Base-by-base conservation (phyloP, 2,888 invertebrate species). In the Agonopterix subpropinquella region DNA sequence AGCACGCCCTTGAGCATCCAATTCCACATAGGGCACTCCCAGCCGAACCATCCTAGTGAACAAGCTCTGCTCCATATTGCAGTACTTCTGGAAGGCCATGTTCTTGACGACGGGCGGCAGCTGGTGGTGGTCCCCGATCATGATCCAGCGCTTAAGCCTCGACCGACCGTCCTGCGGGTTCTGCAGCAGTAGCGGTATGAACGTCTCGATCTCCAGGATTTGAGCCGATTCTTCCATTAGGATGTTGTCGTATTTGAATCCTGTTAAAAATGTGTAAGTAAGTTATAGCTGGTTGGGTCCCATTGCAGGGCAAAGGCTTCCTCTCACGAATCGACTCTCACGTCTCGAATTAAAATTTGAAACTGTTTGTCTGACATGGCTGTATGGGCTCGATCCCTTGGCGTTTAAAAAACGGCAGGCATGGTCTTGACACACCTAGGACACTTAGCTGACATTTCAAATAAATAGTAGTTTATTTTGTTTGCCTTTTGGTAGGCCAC, bases 91-190 rank as follows among this genome's bases (percentile, higher is more conserved):
- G 88, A 99, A 99, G 7, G 99, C 99, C 96, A 99, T 98, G 80
- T 99, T 99, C 86, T 99, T 99, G 44, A 99, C 98, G 9, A 99
- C 98, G 0, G 99, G 99, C 0, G 99, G 99, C 61, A 99, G 89
- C 82, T 99, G 99, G 83, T 99, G 98, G 81, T 99, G 99, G 85
- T 96, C 99, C 0, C 99, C 99, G 67, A 99, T 99, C 99, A 99
- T 99, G 64, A 99, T 98, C 99, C 99, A 99, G 11, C 99, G 91
- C 81, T 99, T 99, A 52, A 99, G 89, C 0, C 99, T 91, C 71
- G 98, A 98, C 60, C 93, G 94, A 0, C 98, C 98, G 74, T 99
- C 98, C 76, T 98, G 94, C 0, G 99, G 98, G 83, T 99, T 99
- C 89, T 99, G 99, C n/a, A 99, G 90, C 2, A 99, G 90, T 10